Evolutionary conservation across 2,888 invertebrate genomes (phyloP).

Genomic region (Cryptosula pallasiana): DNA sequence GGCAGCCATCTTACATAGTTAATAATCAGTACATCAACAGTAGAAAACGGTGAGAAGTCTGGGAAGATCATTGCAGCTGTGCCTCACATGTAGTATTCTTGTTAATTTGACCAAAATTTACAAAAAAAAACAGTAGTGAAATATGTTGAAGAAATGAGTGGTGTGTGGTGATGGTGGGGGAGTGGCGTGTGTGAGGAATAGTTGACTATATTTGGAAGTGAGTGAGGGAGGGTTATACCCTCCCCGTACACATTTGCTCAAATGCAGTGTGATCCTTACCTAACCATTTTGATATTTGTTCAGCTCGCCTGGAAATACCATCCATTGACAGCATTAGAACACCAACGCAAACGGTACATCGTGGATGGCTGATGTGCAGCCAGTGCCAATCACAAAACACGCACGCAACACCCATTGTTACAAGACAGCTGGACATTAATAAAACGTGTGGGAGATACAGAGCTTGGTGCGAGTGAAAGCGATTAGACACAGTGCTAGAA

Average conservation of each 20-base stretch:
- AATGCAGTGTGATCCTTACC: conserved; percentile 1
- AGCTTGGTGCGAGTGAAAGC: too few relatives aligned
- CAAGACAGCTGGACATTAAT: not conserved
- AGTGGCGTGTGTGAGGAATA: not conserved
- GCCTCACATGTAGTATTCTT: conserved; percentile 7
- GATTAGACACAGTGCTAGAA: too few relatives aligned
- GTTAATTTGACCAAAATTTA: not conserved
- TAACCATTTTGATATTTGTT: not conserved
- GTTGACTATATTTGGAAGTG: not conserved
- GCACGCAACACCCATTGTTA: conserved; percentile 5
- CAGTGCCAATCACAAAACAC: conserved; percentile 22
- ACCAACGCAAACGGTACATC: too few relatives aligned
- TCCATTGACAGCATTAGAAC: not conserved
- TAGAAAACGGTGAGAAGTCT: conserved; percentile 3
- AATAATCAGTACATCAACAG: not conserved
- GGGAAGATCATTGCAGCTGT: not conserved
- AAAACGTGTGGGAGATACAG: too few relatives aligned
- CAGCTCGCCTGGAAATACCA: conserved; percentile 22
- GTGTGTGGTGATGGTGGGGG: not conserved
- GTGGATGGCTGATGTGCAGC: too few relatives aligned
- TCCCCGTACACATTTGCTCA: not conserved
- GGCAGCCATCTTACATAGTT: conserved; percentile 5
- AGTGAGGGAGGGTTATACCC: not conserved
- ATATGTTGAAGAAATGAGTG: not conserved
- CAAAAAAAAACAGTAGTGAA: not conserved